Evolutionary conservation across 2,797 vertebrate genomes (phyloP).

Genomic region (Cacajao melanocephalus): DNA sequence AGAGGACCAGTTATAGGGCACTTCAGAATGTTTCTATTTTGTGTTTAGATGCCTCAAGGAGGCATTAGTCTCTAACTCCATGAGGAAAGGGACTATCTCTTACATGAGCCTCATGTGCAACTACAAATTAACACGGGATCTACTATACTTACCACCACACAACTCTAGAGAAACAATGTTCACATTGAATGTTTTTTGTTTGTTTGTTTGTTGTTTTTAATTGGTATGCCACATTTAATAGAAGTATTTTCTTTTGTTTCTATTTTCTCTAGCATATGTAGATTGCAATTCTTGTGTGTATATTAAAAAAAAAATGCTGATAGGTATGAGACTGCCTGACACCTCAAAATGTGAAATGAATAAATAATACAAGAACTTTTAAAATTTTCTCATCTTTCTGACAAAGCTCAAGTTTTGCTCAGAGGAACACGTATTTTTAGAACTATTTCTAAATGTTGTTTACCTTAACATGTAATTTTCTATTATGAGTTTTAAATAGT

Average conservation of each 20-base stretch:
- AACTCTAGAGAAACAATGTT: neutral
- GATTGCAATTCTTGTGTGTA: neutral
- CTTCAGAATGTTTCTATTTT: neutral
- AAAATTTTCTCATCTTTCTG: neutral
- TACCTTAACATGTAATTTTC: neutral
- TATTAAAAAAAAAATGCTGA: neutral
- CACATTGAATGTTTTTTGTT: neutral
- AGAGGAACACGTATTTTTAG: neutral
- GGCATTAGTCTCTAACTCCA: neutral
- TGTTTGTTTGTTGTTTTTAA: neutral
- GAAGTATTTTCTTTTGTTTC: neutral
- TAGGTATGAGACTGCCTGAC: neutral
- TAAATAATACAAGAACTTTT: neutral
- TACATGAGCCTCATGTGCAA: neutral
- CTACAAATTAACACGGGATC: neutral
- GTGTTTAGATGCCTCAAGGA: neutral
- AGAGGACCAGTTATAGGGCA: neutral
- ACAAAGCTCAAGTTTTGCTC: neutral
- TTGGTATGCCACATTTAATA: neutral
- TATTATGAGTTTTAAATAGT: constrained; percentile 4
- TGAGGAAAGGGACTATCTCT: too few relatives aligned
- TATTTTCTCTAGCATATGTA: neutral
- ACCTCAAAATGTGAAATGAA: neutral
- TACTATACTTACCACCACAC: neutral
- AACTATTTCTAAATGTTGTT: neutral